A percentile compares a stretch with the other conserved stretches of the same genome.
Evolutionary conservation across 2,797 vertebrate species (phyloP).

Genomic region (Antrozous pallidus): DNA sequence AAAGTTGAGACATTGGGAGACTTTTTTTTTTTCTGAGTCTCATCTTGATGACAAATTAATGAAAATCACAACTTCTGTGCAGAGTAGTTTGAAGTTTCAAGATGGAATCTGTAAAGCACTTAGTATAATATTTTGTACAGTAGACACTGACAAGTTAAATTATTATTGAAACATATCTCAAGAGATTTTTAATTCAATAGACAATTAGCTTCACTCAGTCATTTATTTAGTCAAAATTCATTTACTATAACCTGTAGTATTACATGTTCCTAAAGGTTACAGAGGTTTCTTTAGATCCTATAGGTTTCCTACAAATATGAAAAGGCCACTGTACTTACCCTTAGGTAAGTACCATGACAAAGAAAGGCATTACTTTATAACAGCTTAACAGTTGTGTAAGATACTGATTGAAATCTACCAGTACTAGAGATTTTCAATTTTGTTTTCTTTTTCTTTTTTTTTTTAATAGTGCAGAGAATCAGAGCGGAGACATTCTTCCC

Average conservation of each 20-base stretch:
- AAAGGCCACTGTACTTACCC: neutral
- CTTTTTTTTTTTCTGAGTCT: neutral
- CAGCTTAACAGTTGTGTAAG: neutral
- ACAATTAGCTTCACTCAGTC: neutral
- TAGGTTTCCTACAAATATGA: neutral
- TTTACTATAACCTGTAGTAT: neutral
- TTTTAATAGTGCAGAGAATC: neutral
- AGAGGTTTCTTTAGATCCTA: too few relatives aligned
- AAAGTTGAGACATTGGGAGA: neutral
- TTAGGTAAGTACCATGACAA: neutral
- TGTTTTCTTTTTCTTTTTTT: neutral
- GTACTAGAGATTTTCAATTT: neutral
- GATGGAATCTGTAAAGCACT: neutral
- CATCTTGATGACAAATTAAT: neutral
- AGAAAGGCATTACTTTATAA: neutral
- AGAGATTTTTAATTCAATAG: neutral
- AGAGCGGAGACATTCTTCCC: neutral
- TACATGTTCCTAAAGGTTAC: neutral
- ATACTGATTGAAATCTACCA: neutral
- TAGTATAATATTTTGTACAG: neutral
- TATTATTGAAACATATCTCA: neutral
- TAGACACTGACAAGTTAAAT: neutral
- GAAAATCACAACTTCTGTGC: neutral
- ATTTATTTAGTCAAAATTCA: constrained; percentile 5
- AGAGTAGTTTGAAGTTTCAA: neutral